Conservation (phyloP, 1,140 invertebrate species). For the Drosophila leontia region DNA sequence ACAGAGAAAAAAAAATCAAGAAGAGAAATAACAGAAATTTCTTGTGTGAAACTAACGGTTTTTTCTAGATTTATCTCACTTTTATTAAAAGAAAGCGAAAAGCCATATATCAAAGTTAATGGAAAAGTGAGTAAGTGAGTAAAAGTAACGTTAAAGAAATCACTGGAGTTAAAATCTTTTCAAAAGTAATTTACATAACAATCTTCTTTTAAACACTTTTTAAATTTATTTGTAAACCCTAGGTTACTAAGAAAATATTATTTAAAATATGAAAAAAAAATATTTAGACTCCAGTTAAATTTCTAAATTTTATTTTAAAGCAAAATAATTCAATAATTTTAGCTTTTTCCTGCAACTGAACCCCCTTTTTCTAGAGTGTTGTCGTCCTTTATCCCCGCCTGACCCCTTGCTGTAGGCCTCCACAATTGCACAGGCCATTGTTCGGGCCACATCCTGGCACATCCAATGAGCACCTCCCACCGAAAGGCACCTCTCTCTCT, state of each 20-base stretch:
- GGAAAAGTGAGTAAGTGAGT: not conserved
- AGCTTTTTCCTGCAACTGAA: not conserved
- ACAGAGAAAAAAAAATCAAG: not conserved
- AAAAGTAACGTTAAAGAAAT: not conserved
- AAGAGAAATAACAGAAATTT: not conserved
- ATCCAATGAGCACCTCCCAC: conserved; percentile 13
- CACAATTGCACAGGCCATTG: conserved; percentile 70
- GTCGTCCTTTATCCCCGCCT: not conserved
- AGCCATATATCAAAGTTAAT: not conserved
- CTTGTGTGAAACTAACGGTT: not conserved
- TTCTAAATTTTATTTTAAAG: not conserved
- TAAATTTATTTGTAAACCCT: too few species aligned
- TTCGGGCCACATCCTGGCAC: conserved; percentile 18
- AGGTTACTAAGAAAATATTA: not conserved
- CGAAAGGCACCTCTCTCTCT: conserved; percentile 18
- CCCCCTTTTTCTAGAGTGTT: not conserved
- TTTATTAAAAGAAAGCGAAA: conserved; percentile 2
- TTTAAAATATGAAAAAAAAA: not conserved
- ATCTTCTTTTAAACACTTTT: not conserved
- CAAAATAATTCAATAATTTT: not conserved
- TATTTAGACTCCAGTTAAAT: not conserved
- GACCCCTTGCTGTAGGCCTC: conserved; percentile 41
- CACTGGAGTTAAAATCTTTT: not conserved
- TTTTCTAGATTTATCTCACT: not conserved
- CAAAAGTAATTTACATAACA: not conserved